Percentiles rank a stretch among this genome's conserved stretches.
These are phyloP conservation scores for Penaeus indicus DNA, from an alignment of 1,140 invertebrate genomes.

Conservation along the genomic window DNA sequence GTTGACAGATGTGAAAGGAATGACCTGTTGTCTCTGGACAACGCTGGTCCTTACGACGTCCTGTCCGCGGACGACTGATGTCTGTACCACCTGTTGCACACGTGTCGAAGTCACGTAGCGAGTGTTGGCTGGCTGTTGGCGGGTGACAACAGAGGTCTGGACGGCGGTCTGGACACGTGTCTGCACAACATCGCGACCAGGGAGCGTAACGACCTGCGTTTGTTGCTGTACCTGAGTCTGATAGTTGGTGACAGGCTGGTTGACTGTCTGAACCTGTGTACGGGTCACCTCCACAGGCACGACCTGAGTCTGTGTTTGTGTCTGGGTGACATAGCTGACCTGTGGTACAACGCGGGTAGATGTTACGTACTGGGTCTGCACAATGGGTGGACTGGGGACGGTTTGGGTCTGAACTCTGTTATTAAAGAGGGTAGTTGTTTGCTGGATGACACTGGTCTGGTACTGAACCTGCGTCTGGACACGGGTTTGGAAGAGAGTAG, in stretches of 20 bases:
- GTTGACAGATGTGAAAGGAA: slow-evolving; percentile 46
- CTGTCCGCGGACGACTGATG: slow-evolving; percentile 7
- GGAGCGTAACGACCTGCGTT: slow-evolving; percentile 32
- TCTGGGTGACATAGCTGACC: slow-evolving; percentile 41
- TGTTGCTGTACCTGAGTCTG: slow-evolving; percentile 23
- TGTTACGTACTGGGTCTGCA: slow-evolving; percentile 32
- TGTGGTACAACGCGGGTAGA: slow-evolving; percentile 40
- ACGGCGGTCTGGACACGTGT: slow-evolving; percentile 38
- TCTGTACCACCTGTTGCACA: slow-evolving; percentile 33
- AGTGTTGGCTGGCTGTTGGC: slow-evolving; percentile 25
- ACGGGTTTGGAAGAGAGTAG: slow-evolving; percentile 35
- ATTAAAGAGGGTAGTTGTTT: background rate
- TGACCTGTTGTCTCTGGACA: slow-evolving; percentile 31
- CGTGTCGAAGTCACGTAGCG: slow-evolving; percentile 41
- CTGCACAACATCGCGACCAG: slow-evolving; percentile 25
- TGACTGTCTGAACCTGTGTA: slow-evolving; percentile 37
- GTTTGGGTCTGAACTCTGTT: slow-evolving; percentile 44
- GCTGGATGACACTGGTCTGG: slow-evolving; percentile 33
- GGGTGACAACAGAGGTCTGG: slow-evolving; percentile 43
- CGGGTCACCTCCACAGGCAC: slow-evolving; percentile 44
- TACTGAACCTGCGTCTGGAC: slow-evolving; percentile 27
- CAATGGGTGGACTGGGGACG: slow-evolving; percentile 44
- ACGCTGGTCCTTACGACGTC: slow-evolving; percentile 22
- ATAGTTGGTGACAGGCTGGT: slow-evolving; percentile 30
- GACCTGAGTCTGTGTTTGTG: slow-evolving; percentile 36